Base-by-base conservation (phyloP, 2,888 invertebrate species). In the Xanthorhoe designata region DNA sequence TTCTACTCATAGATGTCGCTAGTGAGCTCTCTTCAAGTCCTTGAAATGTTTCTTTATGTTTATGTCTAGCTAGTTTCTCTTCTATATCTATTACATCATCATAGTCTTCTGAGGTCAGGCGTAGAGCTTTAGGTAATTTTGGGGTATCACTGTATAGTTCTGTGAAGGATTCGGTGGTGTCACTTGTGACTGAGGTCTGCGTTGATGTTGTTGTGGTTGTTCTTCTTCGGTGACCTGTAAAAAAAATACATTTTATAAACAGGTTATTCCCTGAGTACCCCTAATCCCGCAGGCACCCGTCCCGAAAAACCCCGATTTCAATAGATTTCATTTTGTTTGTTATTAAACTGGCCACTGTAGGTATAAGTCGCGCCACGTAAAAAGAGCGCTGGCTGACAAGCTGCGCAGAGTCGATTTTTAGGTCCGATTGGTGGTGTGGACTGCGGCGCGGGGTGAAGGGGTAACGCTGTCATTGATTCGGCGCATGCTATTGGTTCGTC, bases 191-290 rank as follows among this genome's bases (percentile, higher is more conserved):
- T 5, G 80, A 76, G 18, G 85, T 72, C 74, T 83, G 86, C 59
- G 87, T 83, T 77, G 89, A 84, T 66, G 89, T 85, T 0, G 86
- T 81, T 61, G 90, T 87, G n/a, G 91, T 87, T 29, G 89, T 91
- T 89, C 91, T 92, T 90, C 92, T 89, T 78, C 91, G 88, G 77
- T 92, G 92, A 81, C 91, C 92, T 93, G 86, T 51, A 52, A 63
- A 50, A n/a, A 45, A 6, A 7, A 32, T 0, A 8, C 5, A 29
- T 9, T 13, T 35, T 50, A n/a, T n/a, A n/a, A 0, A 17, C 32
- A 13, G 24, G 4, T 4, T 24, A n/a, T 24, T 24, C 24, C 24
- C 1, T 24, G 24, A 24, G 4, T 1, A 24, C 24, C 4, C 4
- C 24, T n/a, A 4, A 24, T 24, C 4, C 4, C 1, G 24, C 4